Evolutionary conservation across 2,113 vertebrate species (phyloP).

Genomic region (Upupa epops): DNA sequence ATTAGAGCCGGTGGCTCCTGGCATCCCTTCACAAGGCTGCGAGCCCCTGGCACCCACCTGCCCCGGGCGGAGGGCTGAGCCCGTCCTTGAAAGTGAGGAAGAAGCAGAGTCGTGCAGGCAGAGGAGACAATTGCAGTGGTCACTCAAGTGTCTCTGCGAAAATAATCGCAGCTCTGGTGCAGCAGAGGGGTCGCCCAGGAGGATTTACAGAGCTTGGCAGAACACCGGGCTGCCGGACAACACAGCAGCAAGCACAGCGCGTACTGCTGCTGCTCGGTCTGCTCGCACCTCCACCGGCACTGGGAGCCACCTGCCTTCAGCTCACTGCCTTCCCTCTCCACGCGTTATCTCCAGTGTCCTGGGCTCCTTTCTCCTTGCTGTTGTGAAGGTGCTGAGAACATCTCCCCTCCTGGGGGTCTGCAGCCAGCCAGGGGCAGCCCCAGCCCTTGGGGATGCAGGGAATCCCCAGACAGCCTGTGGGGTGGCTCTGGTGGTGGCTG

Average conservation of each 20-base stretch:
- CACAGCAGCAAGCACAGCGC: background rate
- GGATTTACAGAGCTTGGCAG: background rate
- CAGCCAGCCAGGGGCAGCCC: background rate
- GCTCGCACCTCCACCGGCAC: accelerated
- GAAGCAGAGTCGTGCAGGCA: background rate
- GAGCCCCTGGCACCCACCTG: accelerated
- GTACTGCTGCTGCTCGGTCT: background rate
- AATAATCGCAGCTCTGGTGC: background rate
- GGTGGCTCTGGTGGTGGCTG: background rate
- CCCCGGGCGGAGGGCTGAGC: background rate
- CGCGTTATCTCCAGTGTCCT: background rate
- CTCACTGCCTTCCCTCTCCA: accelerated
- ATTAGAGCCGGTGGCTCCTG: background rate
- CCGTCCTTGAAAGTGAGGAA: background rate
- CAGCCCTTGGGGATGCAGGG: accelerated
- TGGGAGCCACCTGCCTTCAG: too few species aligned
- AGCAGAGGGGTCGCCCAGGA: background rate
- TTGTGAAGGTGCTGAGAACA: background rate
- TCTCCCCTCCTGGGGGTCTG: accelerated
- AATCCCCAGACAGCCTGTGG: accelerated
- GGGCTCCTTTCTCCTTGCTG: background rate
- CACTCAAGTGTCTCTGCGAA: background rate
- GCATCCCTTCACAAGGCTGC: background rate
- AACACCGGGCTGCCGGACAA: background rate
- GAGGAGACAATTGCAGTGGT: background rate